Evolutionary conservation across 1,140 invertebrate genomes (phyloP).

Genomic region (Protaetia brevitarsis): DNA sequence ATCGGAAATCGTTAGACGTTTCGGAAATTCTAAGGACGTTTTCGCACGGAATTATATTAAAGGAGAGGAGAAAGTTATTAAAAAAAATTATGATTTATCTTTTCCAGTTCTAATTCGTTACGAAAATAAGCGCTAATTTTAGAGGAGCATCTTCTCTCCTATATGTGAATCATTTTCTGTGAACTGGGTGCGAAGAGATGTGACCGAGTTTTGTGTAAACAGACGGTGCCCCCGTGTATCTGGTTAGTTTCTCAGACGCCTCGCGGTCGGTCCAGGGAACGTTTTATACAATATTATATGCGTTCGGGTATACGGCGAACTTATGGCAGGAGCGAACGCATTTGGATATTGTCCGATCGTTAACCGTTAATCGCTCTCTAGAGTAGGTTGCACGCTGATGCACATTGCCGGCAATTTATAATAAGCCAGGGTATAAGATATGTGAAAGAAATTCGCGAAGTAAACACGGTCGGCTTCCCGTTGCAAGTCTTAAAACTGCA

Average conservation of each 20-base stretch:
- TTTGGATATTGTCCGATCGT: not conserved
- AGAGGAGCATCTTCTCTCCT: constrained; percentile 32
- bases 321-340: not conserved
- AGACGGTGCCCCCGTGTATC: constrained; percentile 17
- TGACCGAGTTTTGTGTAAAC: constrained; percentile 35
- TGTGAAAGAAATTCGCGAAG: not conserved
- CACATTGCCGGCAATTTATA: too few species aligned
- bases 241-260: constrained; percentile 4
- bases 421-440: not conserved
- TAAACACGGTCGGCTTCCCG: not conserved
- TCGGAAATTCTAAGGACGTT: not conserved
- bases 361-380: too few species aligned
- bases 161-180: constrained; percentile 36
- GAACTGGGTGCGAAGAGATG: constrained; percentile 37
- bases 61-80: constrained; percentile 18
- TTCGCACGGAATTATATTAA: constrained; percentile 7
- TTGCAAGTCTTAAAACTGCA: not conserved
- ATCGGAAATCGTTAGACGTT: not conserved
- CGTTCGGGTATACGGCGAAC: not conserved
- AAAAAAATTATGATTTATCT: constrained; percentile 21
- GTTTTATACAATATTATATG: not conserved
- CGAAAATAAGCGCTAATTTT: constrained; percentile 35
- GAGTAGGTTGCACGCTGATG: too few species aligned
- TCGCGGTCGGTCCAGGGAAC: not conserved
- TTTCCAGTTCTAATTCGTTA: constrained; percentile 28